Conservation (phyloP, 2,113 vertebrate genomes). For the Dunckerocampus dactyliophorus region DNA sequence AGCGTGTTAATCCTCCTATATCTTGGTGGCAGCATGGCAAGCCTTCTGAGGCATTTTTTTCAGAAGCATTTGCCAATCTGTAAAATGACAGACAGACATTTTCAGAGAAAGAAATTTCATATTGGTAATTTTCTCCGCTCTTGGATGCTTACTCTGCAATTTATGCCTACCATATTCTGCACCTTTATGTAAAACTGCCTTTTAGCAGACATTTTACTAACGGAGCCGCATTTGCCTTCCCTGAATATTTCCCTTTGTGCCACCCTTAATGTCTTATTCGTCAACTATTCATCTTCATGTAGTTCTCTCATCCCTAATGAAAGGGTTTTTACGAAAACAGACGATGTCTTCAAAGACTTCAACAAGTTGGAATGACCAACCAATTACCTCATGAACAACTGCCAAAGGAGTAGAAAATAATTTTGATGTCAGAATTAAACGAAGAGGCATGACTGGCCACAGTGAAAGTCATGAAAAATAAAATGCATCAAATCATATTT, state of each 20-base stretch:
- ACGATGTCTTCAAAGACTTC: slow-evolving; percentile 28
- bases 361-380: slow-evolving; percentile 37
- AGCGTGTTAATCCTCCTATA: slow-evolving; percentile 11
- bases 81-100: slow-evolving; percentile 35
- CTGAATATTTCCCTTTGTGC: slow-evolving; percentile 18
- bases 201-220: slow-evolving; percentile 13
- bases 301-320: slow-evolving; percentile 27
- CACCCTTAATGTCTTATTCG: slow-evolving; percentile 12
- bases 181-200: slow-evolving; percentile 23
- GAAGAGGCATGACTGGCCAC: no score
- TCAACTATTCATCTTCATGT: slow-evolving; percentile 14
- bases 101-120: slow-evolving; percentile 32
- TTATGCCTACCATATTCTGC: slow-evolving; percentile 46
- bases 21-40: slow-evolving; percentile 15
- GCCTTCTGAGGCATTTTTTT: slow-evolving; percentile 18
- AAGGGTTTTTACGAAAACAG: slow-evolving; percentile 26
- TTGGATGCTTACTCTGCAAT: slow-evolving; percentile 9
- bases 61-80: slow-evolving; percentile 27
- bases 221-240: slow-evolving; percentile 14
- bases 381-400: slow-evolving; percentile 40
- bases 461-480: no score
- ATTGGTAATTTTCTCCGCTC: slow-evolving; percentile 28
- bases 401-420: slow-evolving; percentile 18
- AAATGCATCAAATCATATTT: no score
- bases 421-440: no score